Evolutionary conservation across 2,113 vertebrate genomes (phyloP).

Genomic region (Python bivittatus): DNA sequence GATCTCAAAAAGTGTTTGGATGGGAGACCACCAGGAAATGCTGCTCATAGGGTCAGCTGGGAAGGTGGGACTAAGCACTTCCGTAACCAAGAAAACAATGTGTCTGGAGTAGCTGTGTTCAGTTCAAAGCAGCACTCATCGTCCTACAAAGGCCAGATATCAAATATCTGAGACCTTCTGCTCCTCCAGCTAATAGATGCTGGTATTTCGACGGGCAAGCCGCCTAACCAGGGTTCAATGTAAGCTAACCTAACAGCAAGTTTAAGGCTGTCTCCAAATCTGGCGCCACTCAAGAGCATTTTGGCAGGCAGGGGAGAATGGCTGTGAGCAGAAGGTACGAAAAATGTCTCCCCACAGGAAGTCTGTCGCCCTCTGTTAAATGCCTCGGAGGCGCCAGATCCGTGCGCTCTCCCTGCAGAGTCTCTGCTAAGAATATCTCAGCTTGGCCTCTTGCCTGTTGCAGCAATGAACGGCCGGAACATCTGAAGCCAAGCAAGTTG

Average conservation of each 20-base stretch:
- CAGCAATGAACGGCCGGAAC: not conserved
- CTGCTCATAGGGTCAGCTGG: too few species aligned
- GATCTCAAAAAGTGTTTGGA: too few species aligned
- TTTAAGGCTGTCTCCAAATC: not conserved
- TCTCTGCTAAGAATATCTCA: not conserved
- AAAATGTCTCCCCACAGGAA: slow-evolving; percentile 5
- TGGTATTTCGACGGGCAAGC: too few species aligned
- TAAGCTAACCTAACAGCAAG: not conserved
- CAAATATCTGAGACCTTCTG: not conserved
- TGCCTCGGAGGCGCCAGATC: not conserved
- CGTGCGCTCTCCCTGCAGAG: rapidly evolving
- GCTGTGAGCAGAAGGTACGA: not conserved
- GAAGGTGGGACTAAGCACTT: too few species aligned
- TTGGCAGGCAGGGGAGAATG: not conserved
- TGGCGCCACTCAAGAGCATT: not conserved
- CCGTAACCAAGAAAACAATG: too few species aligned
- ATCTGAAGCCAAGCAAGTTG: not conserved
- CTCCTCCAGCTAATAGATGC: not conserved
- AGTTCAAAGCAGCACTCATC: too few species aligned
- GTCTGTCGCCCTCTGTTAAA: slow-evolving; percentile 7
- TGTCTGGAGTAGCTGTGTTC: too few species aligned
- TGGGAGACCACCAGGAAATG: too few species aligned
- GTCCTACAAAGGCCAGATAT: not conserved
- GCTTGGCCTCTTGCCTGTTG: slow-evolving; percentile 2
- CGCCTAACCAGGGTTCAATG: too few species aligned